Percentiles rank a stretch among this genome's conserved stretches.
These are phyloP conservation scores for Ceraclea dissimilis DNA, from an alignment of 2,888 invertebrate genomes.

Conservation along the genomic window DNA sequence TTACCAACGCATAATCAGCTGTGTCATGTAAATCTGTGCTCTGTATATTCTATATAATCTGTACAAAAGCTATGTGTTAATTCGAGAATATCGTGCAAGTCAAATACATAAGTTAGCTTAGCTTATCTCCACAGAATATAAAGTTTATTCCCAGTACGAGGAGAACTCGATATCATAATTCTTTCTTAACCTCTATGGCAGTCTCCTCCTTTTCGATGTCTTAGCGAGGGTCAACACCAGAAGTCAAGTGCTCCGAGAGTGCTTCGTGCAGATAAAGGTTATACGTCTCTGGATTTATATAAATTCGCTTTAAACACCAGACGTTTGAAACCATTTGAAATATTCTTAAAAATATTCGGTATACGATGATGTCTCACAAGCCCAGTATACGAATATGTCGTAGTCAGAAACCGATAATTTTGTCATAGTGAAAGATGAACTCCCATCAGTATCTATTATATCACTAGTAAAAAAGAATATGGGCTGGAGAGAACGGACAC, in stretches of 20 bases:
- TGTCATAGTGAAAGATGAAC: no score
- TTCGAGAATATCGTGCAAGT: background rate
- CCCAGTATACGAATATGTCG: no score
- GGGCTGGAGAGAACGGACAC: no score
- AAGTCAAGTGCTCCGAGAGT: background rate
- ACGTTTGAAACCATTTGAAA: no score
- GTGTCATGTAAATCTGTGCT: no score
- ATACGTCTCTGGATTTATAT: background rate
- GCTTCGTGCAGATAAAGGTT: background rate
- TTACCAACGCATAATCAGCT: no score
- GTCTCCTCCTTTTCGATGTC: constrained; percentile 2
- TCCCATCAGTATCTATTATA: no score
- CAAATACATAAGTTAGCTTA: background rate
- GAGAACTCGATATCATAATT: constrained; percentile 1
- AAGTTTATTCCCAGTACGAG: background rate
- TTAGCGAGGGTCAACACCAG: background rate
- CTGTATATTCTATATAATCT: no score
- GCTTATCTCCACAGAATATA: background rate
- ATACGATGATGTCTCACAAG: no score
- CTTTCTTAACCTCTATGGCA: background rate
- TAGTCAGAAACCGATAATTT: no score
- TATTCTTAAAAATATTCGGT: no score
- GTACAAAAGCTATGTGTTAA: background rate
- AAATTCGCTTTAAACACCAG: background rate
- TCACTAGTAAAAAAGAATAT: no score